A percentile compares a stretch with the other conserved stretches of the same genome.
Conservation (phyloP, 2,888 invertebrate genomes). For the Netelia inedita region DNA sequence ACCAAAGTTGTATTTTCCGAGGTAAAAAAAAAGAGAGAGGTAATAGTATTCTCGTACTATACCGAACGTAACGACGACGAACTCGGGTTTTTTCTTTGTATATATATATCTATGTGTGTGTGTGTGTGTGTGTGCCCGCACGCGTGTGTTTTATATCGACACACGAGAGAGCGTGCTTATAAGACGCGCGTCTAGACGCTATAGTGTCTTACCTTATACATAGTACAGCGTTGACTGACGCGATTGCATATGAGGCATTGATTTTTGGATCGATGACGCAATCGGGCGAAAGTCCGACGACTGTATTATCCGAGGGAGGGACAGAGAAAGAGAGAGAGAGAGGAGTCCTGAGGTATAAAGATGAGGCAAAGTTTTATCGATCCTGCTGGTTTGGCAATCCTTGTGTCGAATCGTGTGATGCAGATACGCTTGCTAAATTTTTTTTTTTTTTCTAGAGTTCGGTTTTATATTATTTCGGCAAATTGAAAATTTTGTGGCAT, state of each 20-base stretch:
- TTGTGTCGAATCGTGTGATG: background rate
- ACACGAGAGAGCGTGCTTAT: background rate
- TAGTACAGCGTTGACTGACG: conserved; percentile 37
- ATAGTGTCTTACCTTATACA: conserved; percentile 34
- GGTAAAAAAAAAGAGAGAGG: conserved; percentile 14
- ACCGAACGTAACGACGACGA: conserved; percentile 60
- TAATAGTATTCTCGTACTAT: conserved; percentile 52
- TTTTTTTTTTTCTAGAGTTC: background rate
- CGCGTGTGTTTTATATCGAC: background rate
- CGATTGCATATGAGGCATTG: conserved; percentile 53
- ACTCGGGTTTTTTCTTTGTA: conserved; percentile 37
- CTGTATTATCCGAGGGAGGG: conserved; percentile 31
- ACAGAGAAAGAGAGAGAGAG: background rate
- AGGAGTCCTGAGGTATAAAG: conserved; percentile 3
- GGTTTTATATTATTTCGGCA: no score
- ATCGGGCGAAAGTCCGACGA: conserved; percentile 31
- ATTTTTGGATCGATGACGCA: conserved; percentile 64
- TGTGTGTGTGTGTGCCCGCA: background rate
- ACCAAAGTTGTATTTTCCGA: conserved; percentile 45
- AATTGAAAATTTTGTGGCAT: no score
- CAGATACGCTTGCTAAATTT: conserved; percentile 28
- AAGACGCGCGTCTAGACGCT: conserved; percentile 64
- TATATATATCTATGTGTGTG: background rate
- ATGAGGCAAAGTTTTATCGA: conserved; percentile 46
- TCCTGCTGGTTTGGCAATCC: conserved; percentile 22